Percentiles rank a stretch among this genome's conserved stretches.
phyloP scores from a whole-genome alignment of 2,113 vertebrate species.

The Hipposideros armiger region DNA sequence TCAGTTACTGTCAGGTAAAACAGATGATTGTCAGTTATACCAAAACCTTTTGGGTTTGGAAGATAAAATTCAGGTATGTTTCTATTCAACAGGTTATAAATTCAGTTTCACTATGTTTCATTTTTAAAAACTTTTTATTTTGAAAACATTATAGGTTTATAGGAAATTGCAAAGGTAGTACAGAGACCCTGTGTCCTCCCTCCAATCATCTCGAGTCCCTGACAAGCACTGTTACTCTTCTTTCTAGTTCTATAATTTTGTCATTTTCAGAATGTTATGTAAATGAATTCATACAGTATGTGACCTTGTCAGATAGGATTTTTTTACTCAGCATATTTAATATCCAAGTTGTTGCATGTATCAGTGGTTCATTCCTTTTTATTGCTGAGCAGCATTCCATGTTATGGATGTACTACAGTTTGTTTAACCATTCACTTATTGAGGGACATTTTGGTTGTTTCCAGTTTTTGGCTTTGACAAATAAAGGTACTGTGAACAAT shows the following conservation, averaged over 20 bases:
- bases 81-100: neutral
- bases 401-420: neutral
- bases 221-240: neutral
- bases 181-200: neutral
- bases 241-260: neutral
- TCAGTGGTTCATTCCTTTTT: neutral
- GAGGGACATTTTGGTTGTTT: neutral
- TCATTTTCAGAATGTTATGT: neutral
- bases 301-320: neutral
- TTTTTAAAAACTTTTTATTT: neutral
- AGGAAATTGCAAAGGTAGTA: neutral
- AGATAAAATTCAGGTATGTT: neutral
- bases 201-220: neutral
- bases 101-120: neutral
- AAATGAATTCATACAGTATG: neutral
- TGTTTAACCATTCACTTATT: neutral
- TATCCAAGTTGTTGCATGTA: neutral
- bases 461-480: neutral
- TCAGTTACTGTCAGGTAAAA: conserved; percentile 2
- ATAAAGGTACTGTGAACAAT: neutral
- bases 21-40: neutral
- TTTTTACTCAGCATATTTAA: neutral
- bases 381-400: neutral
- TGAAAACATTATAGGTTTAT: neutral
- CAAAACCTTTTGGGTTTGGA: neutral